Evolutionary conservation across 2,888 invertebrate species (phyloP).

Genomic region (Xanthorhoe designata): DNA sequence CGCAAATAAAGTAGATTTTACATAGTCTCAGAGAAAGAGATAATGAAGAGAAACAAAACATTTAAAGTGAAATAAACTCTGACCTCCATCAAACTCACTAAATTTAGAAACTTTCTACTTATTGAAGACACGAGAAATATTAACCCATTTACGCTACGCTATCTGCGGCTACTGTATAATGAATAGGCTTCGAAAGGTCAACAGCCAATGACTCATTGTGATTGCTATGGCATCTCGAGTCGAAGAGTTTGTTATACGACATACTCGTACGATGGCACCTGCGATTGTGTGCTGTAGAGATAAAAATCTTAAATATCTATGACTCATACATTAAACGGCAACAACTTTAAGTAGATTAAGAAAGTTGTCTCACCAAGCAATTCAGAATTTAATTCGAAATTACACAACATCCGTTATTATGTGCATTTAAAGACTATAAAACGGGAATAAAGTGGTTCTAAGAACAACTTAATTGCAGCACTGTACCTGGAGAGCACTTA

Average conservation of each 20-base stretch:
- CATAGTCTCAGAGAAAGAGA: slow-evolving; percentile 8
- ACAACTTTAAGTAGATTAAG: slow-evolving; percentile 16
- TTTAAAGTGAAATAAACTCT: slow-evolving; percentile 7
- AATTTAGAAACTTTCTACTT: slow-evolving; percentile 26
- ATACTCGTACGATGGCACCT: slow-evolving; percentile 43
- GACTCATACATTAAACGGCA: slow-evolving; percentile 30
- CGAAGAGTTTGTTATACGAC: slow-evolving; percentile 43
- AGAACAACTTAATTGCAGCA: slow-evolving; percentile 38
- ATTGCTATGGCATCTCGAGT: slow-evolving; percentile 51
- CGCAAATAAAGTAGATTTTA: slow-evolving; percentile 6
- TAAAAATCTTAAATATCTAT: slow-evolving; percentile 45
- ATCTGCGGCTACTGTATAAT: slow-evolving; percentile 41
- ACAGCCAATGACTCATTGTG: slow-evolving; percentile 65
- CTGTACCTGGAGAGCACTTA: slow-evolving; percentile 41
- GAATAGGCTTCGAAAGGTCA: slow-evolving; percentile 59
- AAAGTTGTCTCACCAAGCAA: slow-evolving; percentile 23
- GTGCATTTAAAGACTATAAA: slow-evolving; percentile 35
- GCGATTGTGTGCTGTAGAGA: slow-evolving; percentile 43
- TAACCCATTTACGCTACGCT: slow-evolving; percentile 44
- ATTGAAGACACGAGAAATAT: slow-evolving; percentile 34
- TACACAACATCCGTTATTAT: slow-evolving; percentile 24
- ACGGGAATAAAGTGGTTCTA: slow-evolving; percentile 27
- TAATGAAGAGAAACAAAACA: neutral
- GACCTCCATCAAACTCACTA: slow-evolving; percentile 9
- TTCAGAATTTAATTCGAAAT: slow-evolving; percentile 28